Percentiles rank a stretch among this genome's conserved stretches.
phyloP scores from a whole-genome alignment of 2,797 vertebrate genomes.

The Argentina silus region DNA sequence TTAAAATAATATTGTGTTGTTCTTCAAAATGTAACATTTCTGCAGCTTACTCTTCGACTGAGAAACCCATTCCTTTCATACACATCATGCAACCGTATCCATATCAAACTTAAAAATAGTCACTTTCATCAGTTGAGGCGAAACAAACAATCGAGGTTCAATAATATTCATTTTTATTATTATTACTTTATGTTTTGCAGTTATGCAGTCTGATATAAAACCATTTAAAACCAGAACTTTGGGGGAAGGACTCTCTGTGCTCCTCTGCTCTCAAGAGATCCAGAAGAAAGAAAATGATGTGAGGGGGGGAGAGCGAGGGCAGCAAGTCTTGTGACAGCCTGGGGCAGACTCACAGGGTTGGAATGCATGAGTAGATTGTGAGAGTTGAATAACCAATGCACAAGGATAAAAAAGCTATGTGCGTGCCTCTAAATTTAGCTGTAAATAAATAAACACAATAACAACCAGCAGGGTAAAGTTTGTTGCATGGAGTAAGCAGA shows the following conservation, averaged over 20 bases:
- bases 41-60: too few species aligned
- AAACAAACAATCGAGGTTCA: neutral
- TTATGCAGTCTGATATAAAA: slow-evolving; percentile 18
- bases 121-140: too few species aligned
- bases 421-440: neutral
- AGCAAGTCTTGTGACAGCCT: slow-evolving; percentile 28
- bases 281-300: neutral
- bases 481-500: neutral
- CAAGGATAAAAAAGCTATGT: slow-evolving; percentile 8
- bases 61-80: too few species aligned
- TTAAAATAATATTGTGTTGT: too few species aligned
- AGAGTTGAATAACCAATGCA: slow-evolving; percentile 9
- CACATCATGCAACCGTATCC: too few species aligned
- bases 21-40: too few species aligned
- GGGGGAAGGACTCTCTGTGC: neutral
- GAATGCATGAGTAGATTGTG: slow-evolving; percentile 33
- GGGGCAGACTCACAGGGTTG: slow-evolving; percentile 4
- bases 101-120: too few species aligned
- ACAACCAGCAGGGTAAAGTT: neutral
- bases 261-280: slow-evolving; percentile 9
- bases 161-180: slow-evolving; percentile 36
- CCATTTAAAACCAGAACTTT: slow-evolving; percentile 17
- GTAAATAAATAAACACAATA: slow-evolving; percentile 47
- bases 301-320: neutral
- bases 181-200: neutral